Percentiles rank a stretch among this genome's conserved stretches.
Evolutionary conservation across 1,140 invertebrate genomes (phyloP).

Genomic region (Drosophila micromelanica): DNA sequence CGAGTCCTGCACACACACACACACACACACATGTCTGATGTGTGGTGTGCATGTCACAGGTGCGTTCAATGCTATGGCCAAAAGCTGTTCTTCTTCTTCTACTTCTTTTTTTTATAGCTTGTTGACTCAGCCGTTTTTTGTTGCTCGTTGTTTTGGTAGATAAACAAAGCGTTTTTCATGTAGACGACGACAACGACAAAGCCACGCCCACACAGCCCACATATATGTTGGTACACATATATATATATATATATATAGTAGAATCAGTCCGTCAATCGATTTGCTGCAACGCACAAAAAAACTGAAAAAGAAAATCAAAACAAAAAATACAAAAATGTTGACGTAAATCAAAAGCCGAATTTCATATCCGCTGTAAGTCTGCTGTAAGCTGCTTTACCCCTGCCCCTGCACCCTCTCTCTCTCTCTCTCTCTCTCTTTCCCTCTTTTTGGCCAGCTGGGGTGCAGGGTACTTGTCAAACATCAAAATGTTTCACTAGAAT

Average conservation of each 20-base stretch:
- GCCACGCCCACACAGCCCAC: slow-evolving; percentile 31
- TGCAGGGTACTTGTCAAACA: slow-evolving; percentile 61
- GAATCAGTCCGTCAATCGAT: slow-evolving; percentile 72
- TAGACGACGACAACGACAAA: slow-evolving; percentile 25
- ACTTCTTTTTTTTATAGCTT: slow-evolving; percentile 52
- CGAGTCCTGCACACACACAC: slow-evolving; percentile 50
- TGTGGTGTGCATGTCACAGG: slow-evolving; percentile 73
- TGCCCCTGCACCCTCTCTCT: too few species aligned
- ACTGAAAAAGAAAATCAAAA: slow-evolving; percentile 1
- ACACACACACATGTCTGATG: slow-evolving; percentile 51
- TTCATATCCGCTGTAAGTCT: slow-evolving; percentile 82
- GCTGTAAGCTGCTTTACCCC: slow-evolving; percentile 77
- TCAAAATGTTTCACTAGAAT: slow-evolving; percentile 38
- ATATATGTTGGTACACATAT: neutral
- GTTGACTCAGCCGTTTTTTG: slow-evolving; percentile 67
- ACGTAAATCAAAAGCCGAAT: slow-evolving; percentile 83
- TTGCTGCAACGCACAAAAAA: slow-evolving; percentile 50
- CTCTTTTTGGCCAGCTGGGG: too few species aligned
- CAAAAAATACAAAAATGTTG: slow-evolving; percentile 56
- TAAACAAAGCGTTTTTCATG: slow-evolving; percentile 75
- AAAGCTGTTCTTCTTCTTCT: slow-evolving; percentile 40
- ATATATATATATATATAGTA: slow-evolving; percentile 16
- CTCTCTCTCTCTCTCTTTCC: too few species aligned
- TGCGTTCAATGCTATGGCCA: slow-evolving; percentile 67
- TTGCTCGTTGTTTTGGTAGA: slow-evolving; percentile 73